Base-by-base conservation (phyloP, 2,888 invertebrate species). In the Elegia similella region DNA sequence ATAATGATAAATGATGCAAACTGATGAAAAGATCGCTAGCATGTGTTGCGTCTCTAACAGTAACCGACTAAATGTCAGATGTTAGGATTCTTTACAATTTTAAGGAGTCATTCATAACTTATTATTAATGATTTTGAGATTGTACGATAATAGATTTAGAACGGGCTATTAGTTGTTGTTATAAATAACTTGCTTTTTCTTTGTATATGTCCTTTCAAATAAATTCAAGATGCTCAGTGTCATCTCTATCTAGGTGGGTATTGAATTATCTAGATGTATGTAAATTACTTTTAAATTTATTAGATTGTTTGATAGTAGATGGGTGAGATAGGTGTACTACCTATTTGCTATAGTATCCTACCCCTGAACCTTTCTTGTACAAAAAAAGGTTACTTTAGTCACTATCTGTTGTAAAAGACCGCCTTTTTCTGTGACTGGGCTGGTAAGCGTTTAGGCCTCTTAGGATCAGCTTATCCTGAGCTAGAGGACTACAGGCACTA, bases 21-120 rank as follows among this genome's bases (percentile, higher is more conserved):
- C 79, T 77, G 90, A 82, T 88, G 90, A 89, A 89, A 89, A 80
- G 85, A 76, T 73, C 63, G 78, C 70, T 72, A 75, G 77, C 88
- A 88, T 83, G 76, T 87, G 87, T 82, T 79, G 73, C 76, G 70
- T 75, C 78, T 76, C 77, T 73, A 71, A 42, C 56, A 47, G 69
- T 67, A 70, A 68, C 70, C 67, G 66, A 62, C 63, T 64, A 64
- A 76, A 72, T 73, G 84, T 86, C 81, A 81, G 82, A 84, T 86
- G 83, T 80, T 79, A 70, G 73, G 74, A 75, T 78, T 75, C 87
- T 77, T 80, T 82, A 87, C 79, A 87, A 88, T 86, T 82, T 84
- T 80, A 80, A 73, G 80, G 70, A 83, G 80, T 88, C 86, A 87
- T 88, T 88, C 87, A 82, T 79, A 81, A 75, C 69, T 72, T 62